phyloP scores from a whole-genome alignment of 2,113 vertebrate genomes.

The Hemicordylus capensis region DNA sequence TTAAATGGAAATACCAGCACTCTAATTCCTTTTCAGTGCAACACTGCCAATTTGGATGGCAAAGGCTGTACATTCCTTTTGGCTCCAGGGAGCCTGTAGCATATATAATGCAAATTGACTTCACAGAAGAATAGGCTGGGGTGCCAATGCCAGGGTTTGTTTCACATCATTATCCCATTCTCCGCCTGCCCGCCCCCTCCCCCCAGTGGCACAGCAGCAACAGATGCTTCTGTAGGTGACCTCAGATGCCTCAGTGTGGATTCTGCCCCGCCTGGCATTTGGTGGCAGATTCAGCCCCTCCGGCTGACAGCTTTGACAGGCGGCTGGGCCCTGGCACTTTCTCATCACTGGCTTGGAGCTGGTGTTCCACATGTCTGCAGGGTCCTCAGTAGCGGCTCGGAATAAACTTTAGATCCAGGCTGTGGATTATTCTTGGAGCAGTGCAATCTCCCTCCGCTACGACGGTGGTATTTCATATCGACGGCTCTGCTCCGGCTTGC shows the following conservation, averaged over 20 bases:
- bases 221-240: conserved; percentile 65
- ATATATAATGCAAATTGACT: conserved; percentile 50
- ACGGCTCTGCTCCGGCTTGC: background rate
- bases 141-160: background rate
- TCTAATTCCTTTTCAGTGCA: background rate
- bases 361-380: conserved; percentile 17
- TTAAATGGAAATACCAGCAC: background rate
- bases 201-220: background rate
- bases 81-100: background rate
- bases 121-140: conserved; percentile 6
- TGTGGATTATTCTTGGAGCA: conserved; percentile 44
- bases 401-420: conserved; percentile 47
- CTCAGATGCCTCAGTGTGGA: background rate
- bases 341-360: conserved; percentile 49
- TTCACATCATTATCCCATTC: background rate
- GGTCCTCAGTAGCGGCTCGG: accelerated
- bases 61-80: accelerated
- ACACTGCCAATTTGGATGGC: conserved; percentile 17
- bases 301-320: conserved; percentile 50
- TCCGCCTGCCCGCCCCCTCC: too few relatives aligned
- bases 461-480: conserved; percentile 48
- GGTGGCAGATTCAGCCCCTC: conserved; percentile 10
- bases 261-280: background rate
- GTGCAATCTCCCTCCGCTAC: background rate
- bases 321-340: conserved; percentile 54